Evolutionary conservation across 2,888 invertebrate genomes (phyloP).

Genomic region (Hyalella azteca): DNA sequence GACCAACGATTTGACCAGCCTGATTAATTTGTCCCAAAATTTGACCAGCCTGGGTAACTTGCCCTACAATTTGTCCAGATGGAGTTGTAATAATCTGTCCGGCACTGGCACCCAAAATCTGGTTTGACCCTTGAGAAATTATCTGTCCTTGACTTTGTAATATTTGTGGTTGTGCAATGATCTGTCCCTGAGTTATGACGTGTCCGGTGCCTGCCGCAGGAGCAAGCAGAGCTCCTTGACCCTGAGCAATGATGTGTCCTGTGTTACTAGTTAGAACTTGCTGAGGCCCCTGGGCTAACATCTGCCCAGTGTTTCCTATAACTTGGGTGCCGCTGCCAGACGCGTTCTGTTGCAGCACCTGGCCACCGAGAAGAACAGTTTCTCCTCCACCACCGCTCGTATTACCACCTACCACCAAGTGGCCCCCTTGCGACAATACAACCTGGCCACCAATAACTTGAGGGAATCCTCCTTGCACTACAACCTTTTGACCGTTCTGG

Average conservation of each 20-base stretch:
- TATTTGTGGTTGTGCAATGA: not conserved
- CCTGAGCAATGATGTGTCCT: constrained; percentile 1
- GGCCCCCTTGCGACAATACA: constrained; percentile 57
- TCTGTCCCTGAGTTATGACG: not conserved
- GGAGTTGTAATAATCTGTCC: constrained; percentile 36
- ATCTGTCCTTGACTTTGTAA: constrained; percentile 9
- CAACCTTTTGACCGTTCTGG: constrained; percentile 54
- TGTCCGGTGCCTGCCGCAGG: not conserved
- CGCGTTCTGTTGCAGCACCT: constrained; percentile 49
- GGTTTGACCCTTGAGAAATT: constrained; percentile 4
- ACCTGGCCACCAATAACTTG: constrained; percentile 58
- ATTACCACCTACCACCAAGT: constrained; percentile 63
- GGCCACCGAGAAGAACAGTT: constrained; percentile 52
- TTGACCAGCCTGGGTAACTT: constrained; percentile 10
- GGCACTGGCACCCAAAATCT: not conserved
- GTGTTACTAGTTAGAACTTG: not conserved
- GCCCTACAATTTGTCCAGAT: constrained; percentile 51
- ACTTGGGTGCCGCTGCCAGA: constrained; percentile 60
- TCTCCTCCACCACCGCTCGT: constrained; percentile 49
- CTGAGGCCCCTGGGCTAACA: not conserved
- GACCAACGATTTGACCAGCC: constrained; percentile 15
- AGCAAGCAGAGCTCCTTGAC: not conserved
- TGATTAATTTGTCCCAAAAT: constrained; percentile 18
- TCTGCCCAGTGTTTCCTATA: not conserved
- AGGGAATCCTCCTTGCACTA: constrained; percentile 50